A percentile compares a stretch with the other conserved stretches of the same genome.
Evolutionary conservation across 2,888 invertebrate species (phyloP).

Genomic region (Brachyopa scutellaris): DNA sequence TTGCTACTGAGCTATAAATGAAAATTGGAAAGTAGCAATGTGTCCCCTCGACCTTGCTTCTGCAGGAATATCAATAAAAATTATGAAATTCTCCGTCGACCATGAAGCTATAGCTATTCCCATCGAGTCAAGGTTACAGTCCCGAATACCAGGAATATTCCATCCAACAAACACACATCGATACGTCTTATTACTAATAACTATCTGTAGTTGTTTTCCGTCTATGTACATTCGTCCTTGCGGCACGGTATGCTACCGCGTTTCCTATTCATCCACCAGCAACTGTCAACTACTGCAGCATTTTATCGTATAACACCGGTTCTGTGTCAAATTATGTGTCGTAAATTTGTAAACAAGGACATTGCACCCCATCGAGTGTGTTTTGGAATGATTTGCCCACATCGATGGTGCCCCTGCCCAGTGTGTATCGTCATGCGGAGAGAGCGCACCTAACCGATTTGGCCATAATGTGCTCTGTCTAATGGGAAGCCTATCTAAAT

Average conservation of each 20-base stretch:
- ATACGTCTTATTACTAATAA: constrained; percentile 67
- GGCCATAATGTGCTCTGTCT: constrained; percentile 32
- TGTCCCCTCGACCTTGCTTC: constrained; percentile 57
- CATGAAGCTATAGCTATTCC: constrained; percentile 1
- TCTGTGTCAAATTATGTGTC: constrained; percentile 50
- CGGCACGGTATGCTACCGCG: constrained; percentile 58
- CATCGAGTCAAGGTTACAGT: constrained; percentile 34
- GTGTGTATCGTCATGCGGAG: constrained; percentile 44
- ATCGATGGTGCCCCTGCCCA: background rate
- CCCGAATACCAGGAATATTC: constrained; percentile 27
- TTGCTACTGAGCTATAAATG: constrained; percentile 57
- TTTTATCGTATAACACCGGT: constrained; percentile 24
- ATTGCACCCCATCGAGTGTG: constrained; percentile 53
- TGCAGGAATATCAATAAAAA: constrained; percentile 38
- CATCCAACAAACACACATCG: constrained; percentile 9
- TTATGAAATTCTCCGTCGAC: constrained; percentile 3
- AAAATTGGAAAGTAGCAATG: constrained; percentile 46
- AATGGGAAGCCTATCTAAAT: constrained; percentile 65
- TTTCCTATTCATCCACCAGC: constrained; percentile 21
- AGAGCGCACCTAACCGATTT: constrained; percentile 65
- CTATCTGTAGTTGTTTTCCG: constrained; percentile 41
- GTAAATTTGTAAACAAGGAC: constrained; percentile 69
- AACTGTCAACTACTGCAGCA: constrained; percentile 33
- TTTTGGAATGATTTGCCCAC: constrained; percentile 59
- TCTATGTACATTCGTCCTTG: constrained; percentile 56